phyloP scores from a whole-genome alignment of 2,113 vertebrate species.

The Tychaedon coryphoeus region DNA sequence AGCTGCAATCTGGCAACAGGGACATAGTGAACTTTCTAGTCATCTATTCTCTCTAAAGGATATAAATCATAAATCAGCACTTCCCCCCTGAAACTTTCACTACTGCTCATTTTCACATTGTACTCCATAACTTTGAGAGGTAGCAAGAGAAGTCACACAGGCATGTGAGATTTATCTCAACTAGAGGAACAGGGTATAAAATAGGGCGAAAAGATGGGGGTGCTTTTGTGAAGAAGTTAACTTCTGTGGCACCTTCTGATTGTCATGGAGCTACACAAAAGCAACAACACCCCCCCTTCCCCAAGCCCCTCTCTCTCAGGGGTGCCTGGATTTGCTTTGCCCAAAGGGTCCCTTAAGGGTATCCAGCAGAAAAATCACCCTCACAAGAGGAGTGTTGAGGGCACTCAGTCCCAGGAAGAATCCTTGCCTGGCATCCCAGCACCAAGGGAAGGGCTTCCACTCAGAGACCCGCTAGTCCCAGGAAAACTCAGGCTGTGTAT shows the following conservation, averaged over 20 bases:
- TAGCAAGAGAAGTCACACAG: not conserved
- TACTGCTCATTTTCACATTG: not conserved
- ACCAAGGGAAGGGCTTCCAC: not conserved
- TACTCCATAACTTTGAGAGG: not conserved
- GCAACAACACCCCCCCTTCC: accelerated
- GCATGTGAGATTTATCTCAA: not conserved
- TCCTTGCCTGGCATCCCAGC: not conserved
- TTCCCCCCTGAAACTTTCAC: not conserved
- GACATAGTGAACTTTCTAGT: not conserved
- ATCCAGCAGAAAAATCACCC: not conserved
- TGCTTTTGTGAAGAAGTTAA: not conserved
- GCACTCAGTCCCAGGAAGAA: not conserved
- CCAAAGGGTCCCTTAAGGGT: not conserved
- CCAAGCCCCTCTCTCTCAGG: accelerated
- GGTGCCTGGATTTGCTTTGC: not conserved
- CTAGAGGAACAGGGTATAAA: not conserved
- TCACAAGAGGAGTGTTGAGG: not conserved
- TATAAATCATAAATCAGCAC: not conserved
- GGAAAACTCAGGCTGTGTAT: not conserved
- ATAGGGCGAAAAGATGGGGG: not conserved
- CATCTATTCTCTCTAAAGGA: not conserved
- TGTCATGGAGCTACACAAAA: not conserved
- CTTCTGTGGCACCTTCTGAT: not conserved
- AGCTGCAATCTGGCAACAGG: not conserved
- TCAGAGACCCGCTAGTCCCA: not conserved